Evolutionary conservation across 1,140 invertebrate species (phyloP).

Genomic region (Nylanderia fulva): DNA sequence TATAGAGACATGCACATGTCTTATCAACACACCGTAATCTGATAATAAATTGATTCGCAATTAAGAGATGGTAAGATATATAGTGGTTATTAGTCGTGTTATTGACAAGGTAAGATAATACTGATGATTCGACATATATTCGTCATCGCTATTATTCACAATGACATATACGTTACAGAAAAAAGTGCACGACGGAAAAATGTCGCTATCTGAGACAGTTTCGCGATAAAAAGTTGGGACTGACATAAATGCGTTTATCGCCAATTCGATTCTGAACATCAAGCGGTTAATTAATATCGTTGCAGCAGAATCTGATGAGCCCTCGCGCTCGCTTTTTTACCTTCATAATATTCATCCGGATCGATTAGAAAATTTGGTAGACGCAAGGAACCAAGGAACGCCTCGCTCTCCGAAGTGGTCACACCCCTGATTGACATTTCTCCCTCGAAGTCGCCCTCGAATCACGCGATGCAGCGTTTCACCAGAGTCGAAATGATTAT

Average conservation of each 20-base stretch:
- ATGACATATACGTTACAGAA: not conserved
- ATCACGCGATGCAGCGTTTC: not conserved
- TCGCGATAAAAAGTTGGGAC: not conserved
- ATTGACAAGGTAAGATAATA: constrained; percentile 13
- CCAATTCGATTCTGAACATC: not conserved
- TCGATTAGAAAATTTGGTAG: constrained; percentile 80
- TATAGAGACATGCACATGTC: not conserved
- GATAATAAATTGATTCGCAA: not conserved
- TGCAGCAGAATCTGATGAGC: not conserved
- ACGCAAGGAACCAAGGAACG: constrained; percentile 72
- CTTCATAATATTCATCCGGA: constrained; percentile 72
- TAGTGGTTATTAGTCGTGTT: not conserved
- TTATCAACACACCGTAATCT: not conserved
- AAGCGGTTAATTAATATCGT: constrained; percentile 1
- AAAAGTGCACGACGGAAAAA: not conserved
- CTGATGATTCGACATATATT: not conserved
- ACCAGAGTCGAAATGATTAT: constrained; percentile 6
- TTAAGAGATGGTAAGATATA: not conserved
- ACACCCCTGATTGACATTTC: constrained; percentile 84
- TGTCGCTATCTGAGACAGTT: constrained; percentile 26
- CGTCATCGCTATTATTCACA: constrained; percentile 36
- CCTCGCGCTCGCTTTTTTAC: constrained; percentile 57
- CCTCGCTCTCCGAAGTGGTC: constrained; percentile 71
- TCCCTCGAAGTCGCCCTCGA: not conserved
- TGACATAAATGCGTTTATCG: not conserved